Base-by-base conservation (phyloP, 2,113 vertebrate species). In the Hypanus sabinus region DNA sequence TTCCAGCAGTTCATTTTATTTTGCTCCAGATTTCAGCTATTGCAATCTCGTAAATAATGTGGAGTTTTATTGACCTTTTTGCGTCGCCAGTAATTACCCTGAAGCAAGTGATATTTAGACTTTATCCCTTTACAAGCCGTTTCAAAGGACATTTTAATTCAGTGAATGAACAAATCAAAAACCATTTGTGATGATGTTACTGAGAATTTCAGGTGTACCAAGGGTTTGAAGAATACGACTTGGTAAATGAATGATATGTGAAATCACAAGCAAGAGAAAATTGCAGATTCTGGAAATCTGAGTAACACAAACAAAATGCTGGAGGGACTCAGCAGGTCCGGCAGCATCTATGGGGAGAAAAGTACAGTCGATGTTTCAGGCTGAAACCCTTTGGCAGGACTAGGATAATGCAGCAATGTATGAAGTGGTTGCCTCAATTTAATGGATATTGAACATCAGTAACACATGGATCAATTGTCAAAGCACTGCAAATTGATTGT, bases 401-500 rank as follows among this genome's bases (percentile, higher is more conserved):
- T 46, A 46, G 46, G 46, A 46, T 87, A 87, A 65, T 88, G 57
- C 16, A 20, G 57, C 2, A 88, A 33, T 33, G 57, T 27, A 5
- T 88, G 0, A n/a, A 65, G 30, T 16, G 22, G 1, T 65, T 7
- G 30, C 14, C 62, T 88, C 14, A 65, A 0, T 30, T 65, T n/a
- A 65, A 88, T 65, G 60, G 60, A 18, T 18, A 65, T 65, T 9
- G 7, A 65, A 30, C 60, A n/a, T 87, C 55, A 87, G 55, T 60
- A 60, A 3, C 16, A 8, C 85, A 18, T 88, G 30, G 85, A 79
- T 27, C 30, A 88, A 65, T 18, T 88, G 16, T 88, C 85, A 88
- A 88, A 88, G 60, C 16, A 65, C 16, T 88, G 85, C 14, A 88
- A 65, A 14, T 88, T 88, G 85, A 88, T 88, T 88, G 30, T 33